Base-by-base conservation (phyloP, 2,113 vertebrate species). In the Pelvicachromis taeniatus region DNA sequence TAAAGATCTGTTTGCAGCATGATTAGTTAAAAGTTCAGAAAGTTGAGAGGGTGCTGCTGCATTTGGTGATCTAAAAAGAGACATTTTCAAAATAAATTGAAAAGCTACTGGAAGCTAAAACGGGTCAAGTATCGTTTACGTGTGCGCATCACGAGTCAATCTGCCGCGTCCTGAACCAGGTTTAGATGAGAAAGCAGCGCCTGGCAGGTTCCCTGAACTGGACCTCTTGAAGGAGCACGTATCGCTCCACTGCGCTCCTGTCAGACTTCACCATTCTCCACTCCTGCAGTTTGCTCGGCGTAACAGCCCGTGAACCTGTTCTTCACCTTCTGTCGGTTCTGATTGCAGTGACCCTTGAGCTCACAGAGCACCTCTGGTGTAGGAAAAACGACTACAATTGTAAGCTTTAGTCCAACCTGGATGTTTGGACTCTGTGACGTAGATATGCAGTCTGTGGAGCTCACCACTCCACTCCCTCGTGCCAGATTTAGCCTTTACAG, bases 171-270 rank as follows among this genome's bases (percentile, higher is more conserved):
- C 9, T 61, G 58, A 35, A 31, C 3, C 0, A 61, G 5, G 17
- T 0, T 61, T 35, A 0, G 29, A 35, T 1, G 58, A 33, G 29
- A 61, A 61, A 61, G 29, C 58, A 61, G 3, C 33, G 29, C 5
- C 29, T 59, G 1, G 56, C 17, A 10, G 29, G 29, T 17, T 59
- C 26, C 16, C 58, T 38, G 33, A 38, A 63, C 17, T 5, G 0
- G 58, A n/a, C 17, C 29, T 61, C 16, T 19, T 61, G 58, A 61
- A 19, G 33, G 29, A 61, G 59, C 59, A 38, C 3, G n/a, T 11
- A 40, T 61, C 19, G 2, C 4, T 9, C 1, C 26, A 31, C 56
- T 31, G 56, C 0, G 0, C 31, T 0, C 9, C 31, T 0, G 3
- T 1, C 59, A 35, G 31, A 63, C 31, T 33, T 59, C 56, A 33